phyloP scores from a whole-genome alignment of 2,888 invertebrate genomes.

The Mesoligia furuncula region DNA sequence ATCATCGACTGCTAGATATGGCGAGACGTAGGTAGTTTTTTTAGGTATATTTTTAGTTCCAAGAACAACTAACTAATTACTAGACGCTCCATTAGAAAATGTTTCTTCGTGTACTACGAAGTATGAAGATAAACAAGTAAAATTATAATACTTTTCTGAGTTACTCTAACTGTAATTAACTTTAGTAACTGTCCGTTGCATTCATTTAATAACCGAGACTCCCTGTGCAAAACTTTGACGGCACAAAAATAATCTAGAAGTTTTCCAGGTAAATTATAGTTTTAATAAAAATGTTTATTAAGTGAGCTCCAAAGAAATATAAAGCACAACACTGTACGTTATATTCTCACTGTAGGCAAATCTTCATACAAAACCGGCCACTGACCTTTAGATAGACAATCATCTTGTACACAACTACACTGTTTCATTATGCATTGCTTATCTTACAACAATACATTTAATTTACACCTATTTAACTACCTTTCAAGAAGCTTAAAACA shows the following conservation, averaged over 20 bases:
- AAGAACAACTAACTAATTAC: neutral
- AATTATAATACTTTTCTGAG: neutral
- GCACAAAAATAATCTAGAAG: slow-evolving; percentile 36
- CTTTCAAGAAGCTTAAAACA: slow-evolving; percentile 32
- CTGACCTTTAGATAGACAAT: neutral
- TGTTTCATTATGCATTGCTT: slow-evolving; percentile 10
- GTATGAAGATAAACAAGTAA: slow-evolving; percentile 8
- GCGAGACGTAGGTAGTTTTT: neutral
- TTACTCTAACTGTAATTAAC: slow-evolving; percentile 48
- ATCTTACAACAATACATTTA: slow-evolving; percentile 49
- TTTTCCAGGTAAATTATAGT: slow-evolving; percentile 30
- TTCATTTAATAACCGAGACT: slow-evolving; percentile 48
- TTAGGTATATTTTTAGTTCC: neutral
- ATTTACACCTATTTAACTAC: slow-evolving; percentile 41
- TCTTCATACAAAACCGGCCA: neutral
- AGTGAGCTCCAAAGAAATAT: neutral
- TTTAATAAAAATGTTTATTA: slow-evolving; percentile 14
- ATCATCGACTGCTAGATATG: neutral
- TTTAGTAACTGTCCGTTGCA: slow-evolving; percentile 48
- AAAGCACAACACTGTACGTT: neutral
- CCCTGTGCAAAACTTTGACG: slow-evolving; percentile 31
- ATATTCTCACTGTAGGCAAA: neutral
- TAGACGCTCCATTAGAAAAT: neutral
- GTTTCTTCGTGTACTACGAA: neutral
- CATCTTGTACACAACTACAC: neutral